phyloP scores from a whole-genome alignment of 2,113 vertebrate genomes.

The Platichthys flesus region DNA sequence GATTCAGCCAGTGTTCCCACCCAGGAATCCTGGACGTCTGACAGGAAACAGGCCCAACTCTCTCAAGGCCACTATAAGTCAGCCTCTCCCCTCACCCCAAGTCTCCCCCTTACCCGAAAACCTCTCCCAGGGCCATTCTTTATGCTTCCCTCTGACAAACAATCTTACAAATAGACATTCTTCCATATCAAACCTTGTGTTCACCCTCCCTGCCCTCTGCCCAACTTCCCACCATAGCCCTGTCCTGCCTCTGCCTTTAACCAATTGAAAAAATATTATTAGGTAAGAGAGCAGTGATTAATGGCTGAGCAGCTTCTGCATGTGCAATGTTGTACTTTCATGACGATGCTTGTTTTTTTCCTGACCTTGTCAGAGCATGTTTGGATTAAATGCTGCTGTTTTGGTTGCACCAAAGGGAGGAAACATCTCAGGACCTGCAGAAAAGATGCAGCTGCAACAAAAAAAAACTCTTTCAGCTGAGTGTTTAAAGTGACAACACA shows the following conservation, averaged over 20 bases:
- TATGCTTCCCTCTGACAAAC: slow-evolving; percentile 54
- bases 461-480: slow-evolving; percentile 2
- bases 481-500: slow-evolving; percentile 14
- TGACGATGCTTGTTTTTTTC: slow-evolving; percentile 68
- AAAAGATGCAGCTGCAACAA: background rate
- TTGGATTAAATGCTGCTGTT: slow-evolving; percentile 52
- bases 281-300: slow-evolving; percentile 62
- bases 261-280: slow-evolving; percentile 41
- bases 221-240: slow-evolving; percentile 48
- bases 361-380: slow-evolving; percentile 79
- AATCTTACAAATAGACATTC: slow-evolving; percentile 58
- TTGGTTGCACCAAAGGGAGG: slow-evolving; percentile 41
- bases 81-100: slow-evolving; percentile 64
- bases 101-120: slow-evolving; percentile 57
- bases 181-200: slow-evolving; percentile 58
- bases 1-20: slow-evolving; percentile 81
- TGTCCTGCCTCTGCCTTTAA: slow-evolving; percentile 12
- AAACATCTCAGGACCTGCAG: slow-evolving; percentile 51
- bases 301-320: slow-evolving; percentile 49
- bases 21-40: slow-evolving; percentile 83
- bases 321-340: slow-evolving; percentile 61
- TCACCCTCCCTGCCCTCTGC: slow-evolving; percentile 43
- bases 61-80: slow-evolving; percentile 74
- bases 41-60: slow-evolving; percentile 80
- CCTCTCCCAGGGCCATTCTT: slow-evolving; percentile 53